Conservation (phyloP, 2,797 vertebrate species). For the Centropyge bicolor region DNA sequence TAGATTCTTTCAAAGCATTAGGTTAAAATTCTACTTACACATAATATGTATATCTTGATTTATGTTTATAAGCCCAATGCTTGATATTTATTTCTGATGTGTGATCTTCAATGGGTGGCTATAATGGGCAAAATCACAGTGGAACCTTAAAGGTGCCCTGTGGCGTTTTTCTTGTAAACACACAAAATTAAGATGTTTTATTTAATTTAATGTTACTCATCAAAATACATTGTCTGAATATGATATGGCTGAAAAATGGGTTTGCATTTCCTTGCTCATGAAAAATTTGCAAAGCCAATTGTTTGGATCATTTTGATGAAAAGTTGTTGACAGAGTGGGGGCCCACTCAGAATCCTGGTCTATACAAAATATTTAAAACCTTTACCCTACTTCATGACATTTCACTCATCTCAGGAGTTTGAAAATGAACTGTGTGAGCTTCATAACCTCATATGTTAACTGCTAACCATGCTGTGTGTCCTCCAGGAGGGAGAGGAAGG, state of each 20-base stretch:
- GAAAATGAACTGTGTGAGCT: not conserved
- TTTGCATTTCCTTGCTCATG: no score
- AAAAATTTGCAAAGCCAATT: no score
- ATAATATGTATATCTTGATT: not conserved
- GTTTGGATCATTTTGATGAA: no score
- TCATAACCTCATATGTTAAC: not conserved
- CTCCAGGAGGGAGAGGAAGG: constrained; percentile 82
- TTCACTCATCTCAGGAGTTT: not conserved
- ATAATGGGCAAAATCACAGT: not conserved
- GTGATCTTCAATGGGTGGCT: not conserved
- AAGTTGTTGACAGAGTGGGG: no score
- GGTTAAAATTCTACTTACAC: no score
- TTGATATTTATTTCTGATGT: not conserved
- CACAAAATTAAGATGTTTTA: not conserved
- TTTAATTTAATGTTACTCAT: not conserved
- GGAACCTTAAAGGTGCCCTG: not conserved
- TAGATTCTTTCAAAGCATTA: not conserved
- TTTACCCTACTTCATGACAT: not conserved
- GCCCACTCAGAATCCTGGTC: no score
- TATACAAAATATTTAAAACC: not conserved
- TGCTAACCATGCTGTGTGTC: not conserved
- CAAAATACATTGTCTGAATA: no score
- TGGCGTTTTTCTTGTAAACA: not conserved
- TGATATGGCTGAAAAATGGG: no score
- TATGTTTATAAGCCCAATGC: not conserved